Evolutionary conservation across 1,140 invertebrate species (phyloP), one percentile per base, ranked within the genome.

Genomic region (Colletes latitarsis): DNA sequence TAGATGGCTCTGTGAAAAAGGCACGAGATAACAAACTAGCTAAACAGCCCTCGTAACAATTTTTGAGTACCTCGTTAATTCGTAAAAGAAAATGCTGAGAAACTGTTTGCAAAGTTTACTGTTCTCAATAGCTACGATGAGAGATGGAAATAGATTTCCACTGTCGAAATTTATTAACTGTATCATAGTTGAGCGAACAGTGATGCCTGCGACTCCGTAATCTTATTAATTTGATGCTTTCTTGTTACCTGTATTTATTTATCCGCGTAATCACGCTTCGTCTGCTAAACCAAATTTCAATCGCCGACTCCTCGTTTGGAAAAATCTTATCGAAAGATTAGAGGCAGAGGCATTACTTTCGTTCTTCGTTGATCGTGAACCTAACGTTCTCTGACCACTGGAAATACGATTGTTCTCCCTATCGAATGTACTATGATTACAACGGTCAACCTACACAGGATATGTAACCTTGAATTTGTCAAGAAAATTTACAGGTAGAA

Each of bases 1-100:
- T 52, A 64, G 30, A 71, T 8, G 68, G 72, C 57, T 53, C 39
- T 55, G 12, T 58, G 53, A n/a, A 52, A 73, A 75, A 58, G 55
- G 67, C 21, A 75, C 68, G 15, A 82, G 53, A 39, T 67, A 72
- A 53, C 75, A 53, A 77, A 82, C 74, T 30, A 73, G 49, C 52
- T 39, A 89, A 87, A 57, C 55, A 21, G 67, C 19, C 46, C 39
- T 57, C 15, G 4, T 21, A 60, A 62, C 15, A 60, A 6, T 62
- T 63, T 71, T 43, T 41, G 70, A 62, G 21, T 71, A 30, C 46
- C 30, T 53, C 46, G 58, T 63, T 43, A 39, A 15, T 9, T 53
- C 5, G n/a, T 62, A 0, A 14, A 60, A 49, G 53, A 17, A 53
- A 62, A 71, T n/a, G 21, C 0, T 21, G 6, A 53, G n/a, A 64